These are phyloP conservation scores for Luperina testacea DNA, from an alignment of 2,888 invertebrate species.

Conservation along the genomic window DNA sequence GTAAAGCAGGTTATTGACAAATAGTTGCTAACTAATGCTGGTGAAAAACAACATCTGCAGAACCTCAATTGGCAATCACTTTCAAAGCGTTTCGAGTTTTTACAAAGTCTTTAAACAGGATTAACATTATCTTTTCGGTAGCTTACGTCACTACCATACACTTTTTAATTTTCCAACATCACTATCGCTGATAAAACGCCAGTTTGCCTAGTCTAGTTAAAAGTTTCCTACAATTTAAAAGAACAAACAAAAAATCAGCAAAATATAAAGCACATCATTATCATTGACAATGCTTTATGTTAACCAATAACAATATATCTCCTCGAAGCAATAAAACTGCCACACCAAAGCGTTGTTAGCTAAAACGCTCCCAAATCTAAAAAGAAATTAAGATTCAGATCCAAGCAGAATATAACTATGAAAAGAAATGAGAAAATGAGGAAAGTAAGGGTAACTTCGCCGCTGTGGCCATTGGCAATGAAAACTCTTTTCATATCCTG, in stretches of 20 bases:
- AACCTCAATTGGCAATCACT: neutral
- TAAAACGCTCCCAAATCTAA: conserved; percentile 26
- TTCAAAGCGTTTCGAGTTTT: neutral
- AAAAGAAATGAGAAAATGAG: conserved; percentile 50
- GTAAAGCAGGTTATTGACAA: neutral
- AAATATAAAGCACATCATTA: conserved; percentile 4
- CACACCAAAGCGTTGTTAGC: conserved; percentile 36
- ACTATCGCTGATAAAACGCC: neutral
- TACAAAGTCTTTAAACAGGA: neutral
- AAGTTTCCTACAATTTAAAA: neutral
- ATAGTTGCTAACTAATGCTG: neutral
- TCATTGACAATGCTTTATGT: conserved; percentile 38
- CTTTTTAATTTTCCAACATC: neutral
- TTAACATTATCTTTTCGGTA: neutral
- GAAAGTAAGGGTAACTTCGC: conserved; percentile 4
- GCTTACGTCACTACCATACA: neutral
- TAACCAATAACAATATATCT: conserved; percentile 51
- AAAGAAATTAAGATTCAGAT: conserved; percentile 45
- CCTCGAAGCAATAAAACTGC: conserved; percentile 43
- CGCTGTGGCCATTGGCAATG: conserved; percentile 34
- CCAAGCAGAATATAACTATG: conserved; percentile 30
- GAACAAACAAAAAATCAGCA: neutral
- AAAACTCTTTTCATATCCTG: conserved; percentile 39
- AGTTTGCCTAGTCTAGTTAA: neutral
- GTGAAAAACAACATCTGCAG: neutral